Base-by-base conservation (phyloP, 2,888 invertebrate genomes). In the Psylliodes chrysocephalus region DNA sequence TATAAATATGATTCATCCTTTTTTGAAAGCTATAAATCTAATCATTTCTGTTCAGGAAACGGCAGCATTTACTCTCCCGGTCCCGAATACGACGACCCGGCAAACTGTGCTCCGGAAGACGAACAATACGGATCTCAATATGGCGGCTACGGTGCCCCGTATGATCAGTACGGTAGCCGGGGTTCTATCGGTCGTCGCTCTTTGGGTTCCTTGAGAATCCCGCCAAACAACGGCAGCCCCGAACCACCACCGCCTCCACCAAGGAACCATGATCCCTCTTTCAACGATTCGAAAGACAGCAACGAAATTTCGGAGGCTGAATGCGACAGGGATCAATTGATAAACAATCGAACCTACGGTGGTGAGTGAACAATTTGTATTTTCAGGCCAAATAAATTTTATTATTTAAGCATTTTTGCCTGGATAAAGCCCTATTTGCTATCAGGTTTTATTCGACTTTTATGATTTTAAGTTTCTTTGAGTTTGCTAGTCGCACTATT, bases 301-400 rank as follows among this genome's bases (percentile, higher is more conserved):
- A 95, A 94, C 85, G 95, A 95, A 84, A 93, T 94, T 84, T 94
- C 94, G 79, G 95, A 95, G 84, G 94, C 95, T 75, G 95, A 95
- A 83, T 95, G 95, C 82, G 95, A 95, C 85, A 91, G 91, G 71
- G 91, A 91, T 81, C 90, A 91, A 77, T 81, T 89, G 63, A 86
- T 88, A 77, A 90, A 92, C 84, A 90, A 89, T 64, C 90, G 93
- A 78, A 93, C 90, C 83, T 93, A 93, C 81, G 93, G 93, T 80
- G 94, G 94, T 94, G 86, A 87, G 87, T 83, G n/a, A n/a, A n/a
- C n/a, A n/a, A n/a, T n/a, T n/a, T n/a, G n/a, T n/a, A n/a, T n/a
- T n/a, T n/a, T n/a, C n/a, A n/a, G n/a, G n/a, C n/a, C n/a, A n/a
- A n/a, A n/a, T n/a, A n/a, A n/a, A n/a, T n/a, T n/a, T n/a, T n/a